These are phyloP conservation scores for Chaetops frenatus DNA, from an alignment of 2,113 vertebrate species.

Conservation along the genomic window DNA sequence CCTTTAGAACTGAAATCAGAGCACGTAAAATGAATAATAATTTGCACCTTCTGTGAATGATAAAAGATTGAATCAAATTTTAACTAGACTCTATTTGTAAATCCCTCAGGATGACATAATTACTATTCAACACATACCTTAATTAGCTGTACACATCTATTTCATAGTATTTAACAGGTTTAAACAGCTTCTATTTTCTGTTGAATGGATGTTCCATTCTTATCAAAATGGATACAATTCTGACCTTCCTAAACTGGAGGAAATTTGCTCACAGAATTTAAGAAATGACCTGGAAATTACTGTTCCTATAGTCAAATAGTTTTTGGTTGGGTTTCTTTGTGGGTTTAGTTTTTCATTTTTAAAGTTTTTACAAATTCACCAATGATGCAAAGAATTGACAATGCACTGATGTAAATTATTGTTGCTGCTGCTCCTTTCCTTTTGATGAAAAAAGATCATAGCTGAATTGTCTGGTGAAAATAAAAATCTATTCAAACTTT, in stretches of 20 bases:
- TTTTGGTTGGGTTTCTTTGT: background rate
- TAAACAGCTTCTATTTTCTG: slow-evolving; percentile 52
- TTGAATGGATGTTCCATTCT: slow-evolving; percentile 20
- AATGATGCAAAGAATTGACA: background rate
- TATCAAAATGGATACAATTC: slow-evolving; percentile 22
- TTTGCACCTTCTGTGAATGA: slow-evolving; percentile 67
- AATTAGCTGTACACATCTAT: slow-evolving; percentile 76
- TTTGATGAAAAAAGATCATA: background rate
- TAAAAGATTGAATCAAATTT: slow-evolving; percentile 75
- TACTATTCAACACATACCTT: slow-evolving; percentile 79
- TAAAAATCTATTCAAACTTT: background rate
- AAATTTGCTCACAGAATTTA: slow-evolving; percentile 23
- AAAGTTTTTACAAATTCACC: background rate
- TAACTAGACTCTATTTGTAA: slow-evolving; percentile 77
- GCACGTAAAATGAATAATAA: slow-evolving; percentile 71
- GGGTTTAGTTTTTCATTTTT: background rate
- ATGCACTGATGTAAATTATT: background rate
- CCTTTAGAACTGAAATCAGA: slow-evolving; percentile 69
- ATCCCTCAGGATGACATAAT: slow-evolving; percentile 80
- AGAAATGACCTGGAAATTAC: background rate
- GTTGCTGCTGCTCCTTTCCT: background rate
- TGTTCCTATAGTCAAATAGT: background rate
- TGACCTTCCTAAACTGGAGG: background rate
- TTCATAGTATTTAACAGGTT: slow-evolving; percentile 66
- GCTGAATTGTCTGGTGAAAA: background rate